phyloP scores from a whole-genome alignment of 1,140 invertebrate genomes.

The Archivesica marissinica region DNA sequence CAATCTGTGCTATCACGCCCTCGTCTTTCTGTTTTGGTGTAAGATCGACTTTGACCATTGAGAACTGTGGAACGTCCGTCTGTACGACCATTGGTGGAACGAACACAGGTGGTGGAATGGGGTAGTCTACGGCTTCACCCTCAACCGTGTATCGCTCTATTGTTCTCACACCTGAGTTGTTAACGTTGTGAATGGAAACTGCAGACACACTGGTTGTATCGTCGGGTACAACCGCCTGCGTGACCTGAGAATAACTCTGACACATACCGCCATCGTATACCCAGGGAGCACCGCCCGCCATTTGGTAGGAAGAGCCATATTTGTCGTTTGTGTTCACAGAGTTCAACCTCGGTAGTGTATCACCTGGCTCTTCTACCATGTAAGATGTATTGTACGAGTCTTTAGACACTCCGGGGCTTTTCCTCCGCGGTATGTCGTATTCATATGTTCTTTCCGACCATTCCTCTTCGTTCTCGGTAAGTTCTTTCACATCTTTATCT shows the following conservation, averaged over 20 bases:
- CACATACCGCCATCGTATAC: slow-evolving; percentile 45
- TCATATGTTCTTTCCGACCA: slow-evolving; percentile 56
- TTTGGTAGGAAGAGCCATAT: slow-evolving; percentile 29
- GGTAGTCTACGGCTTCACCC: slow-evolving; percentile 16
- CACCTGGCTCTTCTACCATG: slow-evolving; percentile 52
- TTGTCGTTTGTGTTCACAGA: neutral
- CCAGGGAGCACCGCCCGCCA: slow-evolving; percentile 11
- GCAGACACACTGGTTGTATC: slow-evolving; percentile 32
- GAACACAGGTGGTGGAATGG: neutral
- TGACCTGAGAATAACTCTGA: slow-evolving; percentile 43
- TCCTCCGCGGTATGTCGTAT: slow-evolving; percentile 34
- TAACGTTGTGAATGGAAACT: slow-evolving; percentile 3
- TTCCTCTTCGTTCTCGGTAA: slow-evolving; percentile 56
- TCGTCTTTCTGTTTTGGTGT: slow-evolving; percentile 35
- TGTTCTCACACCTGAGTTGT: neutral
- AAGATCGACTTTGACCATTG: slow-evolving; percentile 47
- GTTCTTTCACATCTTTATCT: slow-evolving; percentile 17
- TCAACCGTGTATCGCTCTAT: slow-evolving; percentile 47
- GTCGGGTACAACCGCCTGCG: slow-evolving; percentile 18
- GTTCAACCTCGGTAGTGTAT: slow-evolving; percentile 33
- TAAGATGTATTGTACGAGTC: slow-evolving; percentile 35
- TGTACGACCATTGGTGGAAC: slow-evolving; percentile 45
- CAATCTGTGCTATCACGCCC: slow-evolving; percentile 10
- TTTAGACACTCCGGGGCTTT: neutral
- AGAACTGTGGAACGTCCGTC: slow-evolving; percentile 11